These are phyloP conservation scores for Pseudochirops cupreus DNA, from an alignment of 2,797 vertebrate genomes.

Conservation along the genomic window DNA sequence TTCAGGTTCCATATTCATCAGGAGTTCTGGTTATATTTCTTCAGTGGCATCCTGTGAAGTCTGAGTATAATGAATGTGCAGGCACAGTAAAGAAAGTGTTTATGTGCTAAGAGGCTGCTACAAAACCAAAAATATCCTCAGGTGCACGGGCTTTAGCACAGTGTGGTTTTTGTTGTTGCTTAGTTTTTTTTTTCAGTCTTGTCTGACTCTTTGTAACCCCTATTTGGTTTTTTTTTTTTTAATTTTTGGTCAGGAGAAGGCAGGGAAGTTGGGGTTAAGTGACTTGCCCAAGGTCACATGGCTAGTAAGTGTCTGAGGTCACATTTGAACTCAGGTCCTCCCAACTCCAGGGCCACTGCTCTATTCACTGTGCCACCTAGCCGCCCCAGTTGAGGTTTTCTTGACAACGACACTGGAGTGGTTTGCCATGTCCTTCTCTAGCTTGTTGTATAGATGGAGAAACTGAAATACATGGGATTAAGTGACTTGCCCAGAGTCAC, in stretches of 20 bases:
- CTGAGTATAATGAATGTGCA: not conserved
- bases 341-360: too few species aligned
- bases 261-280: too few species aligned
- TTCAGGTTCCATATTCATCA: not conserved
- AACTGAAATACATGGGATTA: not conserved
- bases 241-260: too few species aligned
- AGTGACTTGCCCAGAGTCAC: not conserved
- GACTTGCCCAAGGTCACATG: too few species aligned
- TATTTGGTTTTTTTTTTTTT: not conserved
- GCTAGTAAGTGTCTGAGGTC: too few species aligned
- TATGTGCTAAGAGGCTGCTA: not conserved
- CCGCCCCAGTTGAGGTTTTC: not conserved
- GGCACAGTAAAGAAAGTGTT: not conserved
- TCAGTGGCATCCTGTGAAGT: not conserved
- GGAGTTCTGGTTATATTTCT: not conserved
- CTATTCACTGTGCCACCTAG: too few species aligned
- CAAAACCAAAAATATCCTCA: not conserved
- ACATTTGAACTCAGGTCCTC: too few species aligned
- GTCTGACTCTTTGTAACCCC: not conserved
- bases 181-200: not conserved
- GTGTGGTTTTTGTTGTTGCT: not conserved
- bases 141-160: not conserved
- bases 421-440: not conserved
- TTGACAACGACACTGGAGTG: not conserved
- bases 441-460: not conserved